Evolutionary conservation across 2,888 invertebrate genomes (phyloP).

Genomic region (Amiota communis): DNA sequence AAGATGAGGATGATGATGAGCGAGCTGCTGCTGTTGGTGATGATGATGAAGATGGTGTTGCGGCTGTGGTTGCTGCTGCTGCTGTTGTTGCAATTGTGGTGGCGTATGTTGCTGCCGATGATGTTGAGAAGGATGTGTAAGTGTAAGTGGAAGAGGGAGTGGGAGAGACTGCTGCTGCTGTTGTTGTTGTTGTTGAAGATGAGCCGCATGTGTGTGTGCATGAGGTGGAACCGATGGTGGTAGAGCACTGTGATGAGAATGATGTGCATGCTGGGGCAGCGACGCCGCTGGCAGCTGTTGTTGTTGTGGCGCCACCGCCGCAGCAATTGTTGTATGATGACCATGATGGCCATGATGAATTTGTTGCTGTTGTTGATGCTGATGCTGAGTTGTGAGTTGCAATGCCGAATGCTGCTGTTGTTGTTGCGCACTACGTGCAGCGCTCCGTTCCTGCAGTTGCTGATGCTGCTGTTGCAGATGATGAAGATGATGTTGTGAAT

Average conservation of each 20-base stretch:
- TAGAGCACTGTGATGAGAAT: slow-evolving; percentile 49
- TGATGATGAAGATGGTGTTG: slow-evolving; percentile 50
- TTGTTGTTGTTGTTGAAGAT: slow-evolving; percentile 41
- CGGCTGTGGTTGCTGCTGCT: slow-evolving; percentile 48
- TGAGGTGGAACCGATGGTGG: slow-evolving; percentile 55
- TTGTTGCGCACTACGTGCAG: background rate
- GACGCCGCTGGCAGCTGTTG: slow-evolving; percentile 38
- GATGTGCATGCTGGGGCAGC: slow-evolving; percentile 39
- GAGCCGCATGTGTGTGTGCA: slow-evolving; percentile 37
- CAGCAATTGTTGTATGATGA: slow-evolving; percentile 23
- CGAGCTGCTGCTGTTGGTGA: slow-evolving; percentile 43
- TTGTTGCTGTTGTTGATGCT: slow-evolving; percentile 3
- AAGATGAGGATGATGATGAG: slow-evolving; percentile 40
- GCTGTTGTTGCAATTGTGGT: background rate
- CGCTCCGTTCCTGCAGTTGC: slow-evolving; percentile 17
- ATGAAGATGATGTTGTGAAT: slow-evolving; percentile 8
- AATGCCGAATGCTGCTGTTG: slow-evolving; percentile 21
- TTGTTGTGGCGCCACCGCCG: slow-evolving; percentile 32
- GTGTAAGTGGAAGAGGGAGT: slow-evolving; percentile 35
- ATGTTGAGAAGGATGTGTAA: background rate
- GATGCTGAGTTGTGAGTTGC: slow-evolving; percentile 13
- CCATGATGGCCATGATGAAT: slow-evolving; percentile 4
- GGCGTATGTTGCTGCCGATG: background rate
- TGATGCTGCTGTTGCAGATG: slow-evolving; percentile 21
- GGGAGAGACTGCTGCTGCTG: slow-evolving; percentile 38